A percentile compares a stretch with the other conserved stretches of the same genome.
Conservation (phyloP, 2,888 invertebrate genomes). For the Cremastobaeus sp. region DNA sequence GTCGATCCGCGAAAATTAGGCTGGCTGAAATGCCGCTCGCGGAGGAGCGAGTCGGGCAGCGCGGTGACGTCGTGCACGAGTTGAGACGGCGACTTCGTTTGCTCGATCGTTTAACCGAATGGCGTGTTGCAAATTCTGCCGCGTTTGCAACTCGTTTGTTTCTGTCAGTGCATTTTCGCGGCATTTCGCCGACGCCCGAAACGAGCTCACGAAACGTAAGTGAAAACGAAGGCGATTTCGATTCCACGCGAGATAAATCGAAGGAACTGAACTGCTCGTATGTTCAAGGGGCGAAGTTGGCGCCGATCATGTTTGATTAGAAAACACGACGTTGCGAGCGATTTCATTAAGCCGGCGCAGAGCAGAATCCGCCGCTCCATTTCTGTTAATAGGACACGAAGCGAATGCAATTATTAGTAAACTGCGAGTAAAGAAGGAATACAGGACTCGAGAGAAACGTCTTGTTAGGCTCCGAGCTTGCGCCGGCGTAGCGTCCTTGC, state of each 20-base stretch:
- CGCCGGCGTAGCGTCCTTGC: too few relatives aligned
- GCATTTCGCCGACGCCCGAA: too few relatives aligned
- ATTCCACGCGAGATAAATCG: too few relatives aligned
- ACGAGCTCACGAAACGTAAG: too few relatives aligned
- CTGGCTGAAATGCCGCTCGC: slow-evolving; percentile 54
- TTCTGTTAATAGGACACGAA: background rate
- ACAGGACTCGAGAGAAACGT: too few relatives aligned
- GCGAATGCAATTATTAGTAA: background rate
- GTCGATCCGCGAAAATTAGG: slow-evolving; percentile 68
- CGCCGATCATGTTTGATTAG: too few relatives aligned
- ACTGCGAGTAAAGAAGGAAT: too few relatives aligned
- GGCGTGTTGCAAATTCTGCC: slow-evolving; percentile 1
- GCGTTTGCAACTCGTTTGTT: background rate
- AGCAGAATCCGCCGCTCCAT: background rate
- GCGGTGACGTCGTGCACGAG: slow-evolving; percentile 9
- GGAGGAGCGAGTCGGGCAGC: slow-evolving; percentile 11
- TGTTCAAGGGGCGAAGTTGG: too few relatives aligned
- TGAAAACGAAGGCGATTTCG: too few relatives aligned
- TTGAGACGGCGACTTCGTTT: background rate
- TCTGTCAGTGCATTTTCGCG: slow-evolving; percentile 1
- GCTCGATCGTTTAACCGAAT: background rate
- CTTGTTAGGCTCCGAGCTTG: too few relatives aligned
- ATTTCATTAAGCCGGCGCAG: background rate
- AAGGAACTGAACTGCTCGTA: too few relatives aligned
- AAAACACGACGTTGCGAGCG: background rate